Base-by-base conservation (phyloP, 2,797 vertebrate genomes). In the Diplodus puntazzo region DNA sequence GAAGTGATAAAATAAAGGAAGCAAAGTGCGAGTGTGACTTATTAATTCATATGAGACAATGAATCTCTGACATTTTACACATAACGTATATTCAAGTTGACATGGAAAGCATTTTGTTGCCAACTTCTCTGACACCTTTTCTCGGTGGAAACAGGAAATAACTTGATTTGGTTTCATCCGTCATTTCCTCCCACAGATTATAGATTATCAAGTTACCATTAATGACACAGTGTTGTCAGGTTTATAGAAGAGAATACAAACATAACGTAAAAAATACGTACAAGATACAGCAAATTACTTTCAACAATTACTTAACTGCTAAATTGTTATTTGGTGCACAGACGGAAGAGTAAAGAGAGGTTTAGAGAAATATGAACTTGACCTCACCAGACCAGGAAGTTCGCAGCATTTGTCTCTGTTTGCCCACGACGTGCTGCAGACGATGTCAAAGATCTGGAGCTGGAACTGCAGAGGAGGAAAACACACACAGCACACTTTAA, bases 391-490 rank as follows among this genome's bases (percentile, higher is more conserved):
- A 74, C 95, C 96, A 27, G 98, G 98, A 73, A 99, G 96, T 75
- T 99, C 98, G 54, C 98, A 99, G 95, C 98, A 99, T 84, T 96
- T 97, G 94, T 99, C 98, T 82, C 95, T 94, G 92, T 88, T 92
- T 88, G 98, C 97, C 97, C 97, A 98, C 0, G 97, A 97, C 0
- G 97, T 96, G 79, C 97, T 97, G 90, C 98, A 99, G 81, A 97
- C 92, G 13, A 99, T 99, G 87, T 99, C 97, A 84, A 99, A 99
- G 73, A 96, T 96, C 94, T 99, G 98, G 60, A 99, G 92, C 93
- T 99, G 96, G 89, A 99, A 96, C 98, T 99, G 92, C n/a, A 79
- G 49, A 74, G 2, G 18, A 30, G 13, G 11, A 42, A 54, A 17
- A 72, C 48, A 63, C 23, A 73, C 0, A 17, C 1, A 27, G 65